Conservation (phyloP, 2,797 vertebrate species). For the Pseudochaenichthys georgianus region DNA sequence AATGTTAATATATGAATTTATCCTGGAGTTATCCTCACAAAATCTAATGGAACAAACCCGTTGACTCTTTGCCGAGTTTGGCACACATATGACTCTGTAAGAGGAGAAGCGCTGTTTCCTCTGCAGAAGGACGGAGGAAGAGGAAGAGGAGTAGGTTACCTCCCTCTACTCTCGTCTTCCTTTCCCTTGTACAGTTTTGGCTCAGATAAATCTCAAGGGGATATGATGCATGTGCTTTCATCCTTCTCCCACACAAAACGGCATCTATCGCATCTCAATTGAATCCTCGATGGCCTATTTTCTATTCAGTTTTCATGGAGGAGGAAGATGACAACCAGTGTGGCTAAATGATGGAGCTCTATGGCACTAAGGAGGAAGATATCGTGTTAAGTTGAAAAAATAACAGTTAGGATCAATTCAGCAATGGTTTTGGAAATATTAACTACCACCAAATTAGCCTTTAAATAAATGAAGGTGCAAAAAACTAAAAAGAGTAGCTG, state of each 20-base stretch:
- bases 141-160: constrained; percentile 73
- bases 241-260: constrained; percentile 58
- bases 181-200: constrained; percentile 54
- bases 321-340: neutral
- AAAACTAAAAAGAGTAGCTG: no score
- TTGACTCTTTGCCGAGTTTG: no score
- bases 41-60: no score
- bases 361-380: neutral
- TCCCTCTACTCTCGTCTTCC: constrained; percentile 41
- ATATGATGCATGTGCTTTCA: constrained; percentile 33
- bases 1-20: no score
- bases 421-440: neutral
- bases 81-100: no score
- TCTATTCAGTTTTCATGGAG: neutral
- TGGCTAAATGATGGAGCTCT: neutral
- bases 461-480: neutral
- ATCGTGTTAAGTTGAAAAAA: neutral
- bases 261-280: neutral
- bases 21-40: no score
- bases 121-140: constrained; percentile 55
- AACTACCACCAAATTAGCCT: neutral
- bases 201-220: constrained; percentile 53
- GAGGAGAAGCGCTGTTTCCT: constrained; percentile 17
- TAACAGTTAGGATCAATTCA: neutral
- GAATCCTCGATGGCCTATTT: neutral